A percentile compares a stretch with the other conserved stretches of the same genome.
phyloP scores from a whole-genome alignment of 1,140 invertebrate genomes.

The Galleria mellonella region DNA sequence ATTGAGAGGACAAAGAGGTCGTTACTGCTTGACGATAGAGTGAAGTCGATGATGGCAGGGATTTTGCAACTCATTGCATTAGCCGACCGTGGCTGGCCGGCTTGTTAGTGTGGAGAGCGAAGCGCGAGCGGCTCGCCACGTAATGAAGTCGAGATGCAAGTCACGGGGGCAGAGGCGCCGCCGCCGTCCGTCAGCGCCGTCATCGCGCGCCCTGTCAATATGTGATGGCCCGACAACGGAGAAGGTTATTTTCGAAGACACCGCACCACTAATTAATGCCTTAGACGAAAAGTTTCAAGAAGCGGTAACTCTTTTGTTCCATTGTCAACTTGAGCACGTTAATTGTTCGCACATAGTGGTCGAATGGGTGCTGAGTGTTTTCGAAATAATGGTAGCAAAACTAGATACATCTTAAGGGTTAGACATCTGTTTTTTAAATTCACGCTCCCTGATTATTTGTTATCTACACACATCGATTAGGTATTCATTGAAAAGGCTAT shows the following conservation, averaged over 20 bases:
- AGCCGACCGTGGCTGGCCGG: slow-evolving; percentile 30
- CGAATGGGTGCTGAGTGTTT: background rate
- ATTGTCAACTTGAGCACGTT: slow-evolving; percentile 31
- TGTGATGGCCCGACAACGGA: slow-evolving; percentile 50
- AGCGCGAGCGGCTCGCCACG: slow-evolving; percentile 19
- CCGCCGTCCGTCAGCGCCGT: slow-evolving; percentile 25
- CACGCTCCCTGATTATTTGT: too few species aligned
- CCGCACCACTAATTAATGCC: slow-evolving; percentile 65
- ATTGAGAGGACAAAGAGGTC: slow-evolving; percentile 12
- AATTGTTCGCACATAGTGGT: background rate
- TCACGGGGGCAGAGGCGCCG: slow-evolving; percentile 59
- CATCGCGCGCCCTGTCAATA: slow-evolving; percentile 54
- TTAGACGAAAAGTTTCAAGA: slow-evolving; percentile 41
- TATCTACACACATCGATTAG: too few species aligned
- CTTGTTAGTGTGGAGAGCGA: slow-evolving; percentile 54
- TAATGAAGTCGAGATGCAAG: slow-evolving; percentile 64
- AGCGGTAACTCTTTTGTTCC: slow-evolving; percentile 42
- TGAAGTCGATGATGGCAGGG: slow-evolving; percentile 14
- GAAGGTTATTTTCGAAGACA: slow-evolving; percentile 61
- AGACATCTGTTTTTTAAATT: too few species aligned
- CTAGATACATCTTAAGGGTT: too few species aligned
- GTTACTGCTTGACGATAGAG: slow-evolving; percentile 14
- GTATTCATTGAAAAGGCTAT: too few species aligned
- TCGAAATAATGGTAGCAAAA: slow-evolving; percentile 1
- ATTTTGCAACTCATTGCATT: slow-evolving; percentile 71